Evolutionary conservation across 2,888 invertebrate genomes (phyloP).

Genomic region (Cosmorhoe ocellata): DNA sequence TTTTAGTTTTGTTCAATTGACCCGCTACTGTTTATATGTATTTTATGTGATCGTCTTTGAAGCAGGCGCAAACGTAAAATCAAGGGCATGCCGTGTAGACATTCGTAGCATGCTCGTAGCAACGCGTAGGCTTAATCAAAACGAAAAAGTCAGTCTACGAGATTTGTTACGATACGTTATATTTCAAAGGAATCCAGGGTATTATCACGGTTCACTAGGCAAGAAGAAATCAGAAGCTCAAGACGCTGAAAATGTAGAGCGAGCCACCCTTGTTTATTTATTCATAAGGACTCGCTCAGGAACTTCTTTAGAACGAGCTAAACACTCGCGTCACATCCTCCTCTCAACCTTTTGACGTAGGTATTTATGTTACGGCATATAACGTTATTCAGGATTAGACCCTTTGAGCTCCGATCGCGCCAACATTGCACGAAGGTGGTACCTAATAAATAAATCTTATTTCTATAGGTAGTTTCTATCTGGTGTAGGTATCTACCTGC

Average conservation of each 20-base stretch:
- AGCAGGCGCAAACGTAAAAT: no score
- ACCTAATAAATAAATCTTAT: not conserved
- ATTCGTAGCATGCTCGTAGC: slow-evolving; percentile 4
- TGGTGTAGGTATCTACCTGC: no score
- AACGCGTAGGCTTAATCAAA: not conserved
- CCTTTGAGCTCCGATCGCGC: slow-evolving; percentile 8
- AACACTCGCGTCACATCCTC: slow-evolving; percentile 55
- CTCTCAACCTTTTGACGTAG: slow-evolving; percentile 52
- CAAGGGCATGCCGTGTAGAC: not conserved
- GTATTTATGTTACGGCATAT: slow-evolving; percentile 45
- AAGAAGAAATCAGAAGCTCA: slow-evolving; percentile 1
- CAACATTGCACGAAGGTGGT: slow-evolving; percentile 1
- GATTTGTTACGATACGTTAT: no score
- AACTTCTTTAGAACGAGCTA: slow-evolving; percentile 45
- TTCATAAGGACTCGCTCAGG: slow-evolving; percentile 22
- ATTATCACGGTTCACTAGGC: not conserved
- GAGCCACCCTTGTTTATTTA: slow-evolving; percentile 9
- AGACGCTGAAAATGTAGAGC: not conserved
- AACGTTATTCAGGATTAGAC: slow-evolving; percentile 48
- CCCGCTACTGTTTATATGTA: no score
- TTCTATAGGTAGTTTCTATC: not conserved
- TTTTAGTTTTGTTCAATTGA: no score
- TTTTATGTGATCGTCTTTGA: no score
- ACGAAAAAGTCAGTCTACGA: not conserved
- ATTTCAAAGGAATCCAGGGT: not conserved